Base-by-base conservation (phyloP, 1,140 invertebrate species). In the Brachionus calyciflorus region DNA sequence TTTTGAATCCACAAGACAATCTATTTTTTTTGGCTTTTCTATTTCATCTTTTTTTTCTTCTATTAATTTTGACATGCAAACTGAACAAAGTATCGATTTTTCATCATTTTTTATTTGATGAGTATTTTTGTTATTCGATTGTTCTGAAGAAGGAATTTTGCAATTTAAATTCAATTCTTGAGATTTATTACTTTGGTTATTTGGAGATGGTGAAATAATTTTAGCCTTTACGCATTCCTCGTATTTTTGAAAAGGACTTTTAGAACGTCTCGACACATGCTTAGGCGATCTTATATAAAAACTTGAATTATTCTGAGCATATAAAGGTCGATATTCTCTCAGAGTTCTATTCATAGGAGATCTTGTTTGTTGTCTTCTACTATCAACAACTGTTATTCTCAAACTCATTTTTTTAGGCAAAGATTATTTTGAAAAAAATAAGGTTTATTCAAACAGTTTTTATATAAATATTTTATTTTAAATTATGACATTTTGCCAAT, bases 171-270 rank as follows among this genome's bases (percentile, higher is more conserved):
- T 37, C 33, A 5, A 37, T 37, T 37, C 3, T 37, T 37, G 33
- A 37, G 33, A 37, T 37, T 37, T 37, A 3, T 5, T 37, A 5
- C 9, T 37, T 65, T 65, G 37, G 14, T 41, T 44, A n/a, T 63
- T n/a, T 40, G 33, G 33, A 63, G 28, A 37, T 19, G 19, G n/a
- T 28, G 53, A 55, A 30, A 28, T n/a, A 24, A 55, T 55, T 55
- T 55, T 63, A 37, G 33, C 17, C 12, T 37, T 70, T 17, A 73
- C 12, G 51, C 69, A 73, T 73, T 73, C 44, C 30, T 73, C 69
- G 30, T 73, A 73, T n/a, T 55, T 73, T 55, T 21, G 28, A 40
- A 73, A 73, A 40, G 69, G 69, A 30, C 69, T 73, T 17, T 65
- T 37, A 44, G 19, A 44, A 24, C 60, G 40, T 41, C 60, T 44